Conservation (phyloP, 1,140 invertebrate species). For the Philotrypesis tridentata region DNA sequence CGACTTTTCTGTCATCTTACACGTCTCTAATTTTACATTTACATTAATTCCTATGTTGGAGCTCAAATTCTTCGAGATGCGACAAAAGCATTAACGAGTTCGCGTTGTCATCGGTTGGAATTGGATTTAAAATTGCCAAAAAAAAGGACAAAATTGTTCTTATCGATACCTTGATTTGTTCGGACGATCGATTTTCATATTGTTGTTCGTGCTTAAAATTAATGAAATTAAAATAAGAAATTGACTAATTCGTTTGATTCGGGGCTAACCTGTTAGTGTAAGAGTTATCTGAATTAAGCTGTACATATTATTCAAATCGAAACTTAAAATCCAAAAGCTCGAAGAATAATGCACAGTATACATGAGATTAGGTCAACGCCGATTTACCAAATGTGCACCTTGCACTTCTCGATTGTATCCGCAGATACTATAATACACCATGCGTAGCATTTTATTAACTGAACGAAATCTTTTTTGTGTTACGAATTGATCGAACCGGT, state of each 20-base stretch:
- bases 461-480: not conserved
- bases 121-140: no score
- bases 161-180: no score
- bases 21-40: slow-evolving; percentile 9
- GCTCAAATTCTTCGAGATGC: not conserved
- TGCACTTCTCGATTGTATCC: not conserved
- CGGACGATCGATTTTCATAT: no score
- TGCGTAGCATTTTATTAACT: not conserved
- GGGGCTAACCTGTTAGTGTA: no score
- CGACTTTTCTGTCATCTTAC: slow-evolving; percentile 3
- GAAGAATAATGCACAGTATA: not conserved
- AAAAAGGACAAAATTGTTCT: no score
- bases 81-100: not conserved
- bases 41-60: not conserved
- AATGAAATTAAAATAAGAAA: no score
- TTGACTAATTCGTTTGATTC: no score
- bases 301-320: no score
- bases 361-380: not conserved
- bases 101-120: no score
- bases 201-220: no score
- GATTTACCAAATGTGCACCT: not conserved
- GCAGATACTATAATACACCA: not conserved
- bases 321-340: no score
- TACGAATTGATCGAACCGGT: not conserved
- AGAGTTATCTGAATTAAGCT: no score